Conservation (phyloP, 2,888 invertebrate genomes). For the Agapostemon virescens region DNA sequence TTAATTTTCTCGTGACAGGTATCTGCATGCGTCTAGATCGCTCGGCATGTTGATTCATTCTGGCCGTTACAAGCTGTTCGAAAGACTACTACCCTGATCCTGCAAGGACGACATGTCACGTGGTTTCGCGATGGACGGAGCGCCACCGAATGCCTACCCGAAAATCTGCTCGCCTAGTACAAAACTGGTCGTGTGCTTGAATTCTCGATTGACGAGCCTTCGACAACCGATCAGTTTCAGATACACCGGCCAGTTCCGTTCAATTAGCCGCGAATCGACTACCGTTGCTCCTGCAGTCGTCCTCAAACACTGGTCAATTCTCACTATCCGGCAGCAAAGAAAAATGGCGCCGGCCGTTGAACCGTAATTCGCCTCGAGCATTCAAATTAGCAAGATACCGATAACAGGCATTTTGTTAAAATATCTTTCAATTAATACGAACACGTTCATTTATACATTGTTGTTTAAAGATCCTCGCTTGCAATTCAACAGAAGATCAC, state of each 20-base stretch:
- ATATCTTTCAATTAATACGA: not conserved
- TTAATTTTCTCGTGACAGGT: too few species aligned
- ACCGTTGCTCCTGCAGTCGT: not conserved
- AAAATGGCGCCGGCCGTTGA: not conserved
- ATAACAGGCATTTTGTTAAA: not conserved
- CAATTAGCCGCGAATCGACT: conserved; percentile 9
- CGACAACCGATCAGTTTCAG: conserved; percentile 75
- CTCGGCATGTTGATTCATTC: too few species aligned
- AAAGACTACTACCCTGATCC: conserved; percentile 77
- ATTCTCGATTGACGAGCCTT: conserved; percentile 80
- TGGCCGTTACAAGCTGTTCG: conserved; percentile 67
- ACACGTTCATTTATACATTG: too few species aligned
- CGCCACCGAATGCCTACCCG: conserved; percentile 67
- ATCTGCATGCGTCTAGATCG: too few species aligned
- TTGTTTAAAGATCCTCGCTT: too few species aligned
- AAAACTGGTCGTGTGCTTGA: conserved; percentile 79
- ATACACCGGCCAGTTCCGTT: conserved; percentile 7
- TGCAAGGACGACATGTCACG: conserved; percentile 79
- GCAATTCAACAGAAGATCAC: too few species aligned
- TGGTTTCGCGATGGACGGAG: conserved; percentile 70
- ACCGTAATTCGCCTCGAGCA: not conserved
- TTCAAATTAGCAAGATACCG: not conserved
- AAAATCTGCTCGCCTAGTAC: conserved; percentile 79
- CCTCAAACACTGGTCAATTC: not conserved
- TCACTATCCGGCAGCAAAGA: not conserved